phyloP scores from a whole-genome alignment of 2,888 invertebrate species.

The Papilio demoleus region DNA sequence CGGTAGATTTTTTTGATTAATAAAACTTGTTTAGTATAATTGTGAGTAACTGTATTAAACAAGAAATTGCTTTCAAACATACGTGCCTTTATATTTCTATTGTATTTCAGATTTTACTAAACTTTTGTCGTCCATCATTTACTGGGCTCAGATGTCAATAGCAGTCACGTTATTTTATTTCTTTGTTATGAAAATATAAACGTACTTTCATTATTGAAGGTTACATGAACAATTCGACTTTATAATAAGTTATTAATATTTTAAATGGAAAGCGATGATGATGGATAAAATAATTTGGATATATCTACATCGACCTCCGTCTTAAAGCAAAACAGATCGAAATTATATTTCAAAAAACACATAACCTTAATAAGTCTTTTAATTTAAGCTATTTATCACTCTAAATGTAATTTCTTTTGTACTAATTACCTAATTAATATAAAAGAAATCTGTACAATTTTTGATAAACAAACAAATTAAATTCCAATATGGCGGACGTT shows the following conservation, averaged over 20 bases:
- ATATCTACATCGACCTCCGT: too few species aligned
- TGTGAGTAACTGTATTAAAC: background rate
- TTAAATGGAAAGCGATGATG: too few species aligned
- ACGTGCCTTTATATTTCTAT: background rate
- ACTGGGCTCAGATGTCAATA: background rate
- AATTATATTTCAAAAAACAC: too few species aligned
- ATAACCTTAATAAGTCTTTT: too few species aligned
- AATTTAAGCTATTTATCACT: too few species aligned
- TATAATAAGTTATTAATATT: background rate
- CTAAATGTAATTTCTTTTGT: too few species aligned
- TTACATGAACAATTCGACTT: background rate
- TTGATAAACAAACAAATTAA: conserved; percentile 9
- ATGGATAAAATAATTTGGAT: too few species aligned
- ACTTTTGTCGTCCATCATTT: conserved; percentile 13
- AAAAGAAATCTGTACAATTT: too few species aligned
- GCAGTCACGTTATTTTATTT: conserved; percentile 4
- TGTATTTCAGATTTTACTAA: background rate
- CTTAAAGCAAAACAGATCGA: too few species aligned
- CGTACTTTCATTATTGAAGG: background rate
- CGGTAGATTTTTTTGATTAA: too few species aligned
- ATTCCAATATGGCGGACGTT: conserved; percentile 13
- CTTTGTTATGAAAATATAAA: background rate
- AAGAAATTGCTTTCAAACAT: background rate
- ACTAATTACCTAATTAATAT: too few species aligned
- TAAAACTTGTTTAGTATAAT: background rate